Percentiles rank a stretch among this genome's conserved stretches.
Conservation (phyloP, 2,797 vertebrate species). For the Myripristis jacobus region DNA sequence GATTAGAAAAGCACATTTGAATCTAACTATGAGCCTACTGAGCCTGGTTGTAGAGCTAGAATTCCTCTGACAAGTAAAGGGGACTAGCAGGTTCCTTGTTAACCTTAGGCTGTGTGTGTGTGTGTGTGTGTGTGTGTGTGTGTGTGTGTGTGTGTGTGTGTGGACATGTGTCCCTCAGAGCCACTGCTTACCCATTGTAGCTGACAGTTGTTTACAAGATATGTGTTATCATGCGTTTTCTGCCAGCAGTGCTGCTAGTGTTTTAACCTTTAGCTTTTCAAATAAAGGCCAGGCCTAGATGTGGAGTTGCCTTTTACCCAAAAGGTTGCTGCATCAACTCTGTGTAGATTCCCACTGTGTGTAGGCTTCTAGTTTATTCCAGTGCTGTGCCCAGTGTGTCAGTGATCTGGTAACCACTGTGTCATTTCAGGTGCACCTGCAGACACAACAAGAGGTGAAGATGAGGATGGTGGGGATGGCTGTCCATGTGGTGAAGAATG, state of each 20-base stretch:
- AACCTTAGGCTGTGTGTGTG: no score
- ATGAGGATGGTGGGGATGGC: slow-evolving; percentile 95
- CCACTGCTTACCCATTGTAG: no score
- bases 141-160: slow-evolving; percentile 13
- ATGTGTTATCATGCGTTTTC: no score
- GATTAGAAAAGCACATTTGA: no score
- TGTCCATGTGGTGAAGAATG: slow-evolving; percentile 87
- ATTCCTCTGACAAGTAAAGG: slow-evolving; percentile 2
- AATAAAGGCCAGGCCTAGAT: background rate
- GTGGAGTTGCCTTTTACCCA: background rate
- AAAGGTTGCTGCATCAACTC: background rate
- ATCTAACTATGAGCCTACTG: no score
- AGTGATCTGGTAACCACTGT: no score
- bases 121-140: background rate
- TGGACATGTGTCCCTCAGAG: no score
- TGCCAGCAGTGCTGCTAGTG: no score
- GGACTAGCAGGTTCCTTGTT: no score
- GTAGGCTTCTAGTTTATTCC: background rate
- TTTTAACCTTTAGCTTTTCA: no score
- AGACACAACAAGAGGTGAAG: slow-evolving; percentile 97
- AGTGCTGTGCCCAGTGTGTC: no score
- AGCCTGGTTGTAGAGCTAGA: slow-evolving; percentile 4
- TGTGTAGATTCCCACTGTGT: background rate
- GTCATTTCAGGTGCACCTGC: slow-evolving; percentile 91
- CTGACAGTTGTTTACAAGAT: no score